phyloP scores from a whole-genome alignment of 2,888 invertebrate genomes.

The Lapara coniferarum region DNA sequence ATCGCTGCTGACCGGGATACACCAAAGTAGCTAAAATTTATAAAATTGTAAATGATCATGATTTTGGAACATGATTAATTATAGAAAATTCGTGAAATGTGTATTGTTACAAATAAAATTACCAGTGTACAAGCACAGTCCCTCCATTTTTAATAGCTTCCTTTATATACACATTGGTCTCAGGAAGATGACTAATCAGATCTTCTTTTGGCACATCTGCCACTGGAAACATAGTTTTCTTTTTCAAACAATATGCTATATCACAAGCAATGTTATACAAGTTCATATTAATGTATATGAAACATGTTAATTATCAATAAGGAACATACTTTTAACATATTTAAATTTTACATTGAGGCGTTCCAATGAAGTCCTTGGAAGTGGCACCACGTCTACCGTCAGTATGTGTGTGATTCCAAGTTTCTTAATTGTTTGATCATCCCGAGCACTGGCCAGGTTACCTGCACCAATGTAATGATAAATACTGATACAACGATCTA shows the following conservation, averaged over 20 bases:
- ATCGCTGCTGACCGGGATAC: conserved; percentile 95
- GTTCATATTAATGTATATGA: too few relatives aligned
- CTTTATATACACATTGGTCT: conserved; percentile 90
- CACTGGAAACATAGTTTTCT: conserved; percentile 73
- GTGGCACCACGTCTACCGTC: conserved; percentile 92
- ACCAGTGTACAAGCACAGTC: conserved; percentile 94
- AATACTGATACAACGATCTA: too few relatives aligned
- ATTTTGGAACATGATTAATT: too few relatives aligned
- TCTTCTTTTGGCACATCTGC: conserved; percentile 94
- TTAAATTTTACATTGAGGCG: conserved; percentile 86
- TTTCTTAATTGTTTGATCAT: conserved; percentile 86
- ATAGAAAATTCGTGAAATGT: too few relatives aligned
- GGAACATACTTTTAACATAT: conserved; percentile 87
- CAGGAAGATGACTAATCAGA: conserved; percentile 90
- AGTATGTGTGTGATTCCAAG: conserved; percentile 90
- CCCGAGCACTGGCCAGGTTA: conserved; percentile 91
- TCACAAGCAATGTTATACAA: too few relatives aligned
- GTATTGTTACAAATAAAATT: conserved; percentile 26
- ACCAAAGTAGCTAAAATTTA: conserved; percentile 89
- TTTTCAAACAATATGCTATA: not conserved
- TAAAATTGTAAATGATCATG: not conserved
- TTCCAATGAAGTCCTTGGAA: conserved; percentile 89
- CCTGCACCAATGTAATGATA: conserved; percentile 72
- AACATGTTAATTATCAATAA: too few relatives aligned
- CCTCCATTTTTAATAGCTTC: conserved; percentile 84